Evolutionary conservation across 2,797 vertebrate species (phyloP).

Genomic region (Distichodus sexfasciatus): DNA sequence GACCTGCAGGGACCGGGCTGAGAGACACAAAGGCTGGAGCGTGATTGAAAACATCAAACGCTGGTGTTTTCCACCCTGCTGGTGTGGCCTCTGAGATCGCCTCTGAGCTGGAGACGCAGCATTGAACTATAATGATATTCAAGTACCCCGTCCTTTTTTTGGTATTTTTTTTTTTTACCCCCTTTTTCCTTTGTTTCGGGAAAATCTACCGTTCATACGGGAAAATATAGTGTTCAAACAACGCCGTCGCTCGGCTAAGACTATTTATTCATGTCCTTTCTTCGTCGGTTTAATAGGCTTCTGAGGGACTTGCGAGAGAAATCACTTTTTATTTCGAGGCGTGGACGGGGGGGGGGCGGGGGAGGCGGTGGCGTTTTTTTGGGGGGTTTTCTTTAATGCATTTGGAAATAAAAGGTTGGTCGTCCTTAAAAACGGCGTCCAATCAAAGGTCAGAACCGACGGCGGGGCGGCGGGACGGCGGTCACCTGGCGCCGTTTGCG

Average conservation of each 20-base stretch:
- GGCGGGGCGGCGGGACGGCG: too few relatives aligned
- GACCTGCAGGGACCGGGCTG: slow-evolving; percentile 69
- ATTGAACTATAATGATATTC: slow-evolving; percentile 68
- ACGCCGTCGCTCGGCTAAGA: slow-evolving; percentile 76
- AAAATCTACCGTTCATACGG: slow-evolving; percentile 73
- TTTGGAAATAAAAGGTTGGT: slow-evolving; percentile 78
- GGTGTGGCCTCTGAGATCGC: slow-evolving; percentile 68
- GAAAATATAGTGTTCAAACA: slow-evolving; percentile 78
- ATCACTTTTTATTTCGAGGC: too few relatives aligned
- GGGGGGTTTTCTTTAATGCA: slow-evolving; percentile 73
- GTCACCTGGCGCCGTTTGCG: too few relatives aligned
- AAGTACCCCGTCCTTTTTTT: slow-evolving; percentile 59
- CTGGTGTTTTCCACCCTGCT: slow-evolving; percentile 61
- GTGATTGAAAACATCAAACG: slow-evolving; percentile 85
- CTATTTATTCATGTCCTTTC: slow-evolving; percentile 75
- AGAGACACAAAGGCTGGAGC: slow-evolving; percentile 71
- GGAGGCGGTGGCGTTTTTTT: slow-evolving; percentile 49
- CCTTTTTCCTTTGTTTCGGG: slow-evolving; percentile 65
- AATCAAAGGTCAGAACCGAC: slow-evolving; percentile 75
- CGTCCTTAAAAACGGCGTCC: slow-evolving; percentile 67
- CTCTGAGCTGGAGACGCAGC: slow-evolving; percentile 73
- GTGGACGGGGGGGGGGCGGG: too few relatives aligned
- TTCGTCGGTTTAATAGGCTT: slow-evolving; percentile 82
- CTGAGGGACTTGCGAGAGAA: slow-evolving; percentile 69
- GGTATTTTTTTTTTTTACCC: too few relatives aligned